Percentiles rank a stretch among this genome's conserved stretches.
Conservation (phyloP, 35 echinoderm and acorn worm genomes). For the Diadema setosum region DNA sequence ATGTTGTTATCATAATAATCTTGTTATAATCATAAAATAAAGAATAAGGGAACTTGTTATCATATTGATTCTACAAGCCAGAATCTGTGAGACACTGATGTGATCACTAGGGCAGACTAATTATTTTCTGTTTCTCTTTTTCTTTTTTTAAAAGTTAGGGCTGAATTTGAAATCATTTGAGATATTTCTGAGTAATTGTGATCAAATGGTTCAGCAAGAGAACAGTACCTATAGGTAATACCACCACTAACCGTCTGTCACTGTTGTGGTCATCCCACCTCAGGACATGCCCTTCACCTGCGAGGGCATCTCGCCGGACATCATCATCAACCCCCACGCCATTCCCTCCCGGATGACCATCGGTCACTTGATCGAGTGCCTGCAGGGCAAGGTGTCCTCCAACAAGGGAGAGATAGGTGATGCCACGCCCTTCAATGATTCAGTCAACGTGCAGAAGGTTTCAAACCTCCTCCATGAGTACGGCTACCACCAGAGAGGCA, state of each 20-base stretch:
- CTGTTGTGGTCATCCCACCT: not conserved
- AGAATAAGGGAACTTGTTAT: too few relatives aligned
- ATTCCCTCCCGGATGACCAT: conserved; percentile 99
- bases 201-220: too few relatives aligned
- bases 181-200: too few relatives aligned
- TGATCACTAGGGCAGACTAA: too few relatives aligned
- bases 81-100: too few relatives aligned
- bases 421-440: conserved; percentile 95
- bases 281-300: conserved; percentile 98
- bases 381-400: conserved; percentile 94
- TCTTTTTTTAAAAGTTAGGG: too few relatives aligned
- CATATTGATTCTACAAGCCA: too few relatives aligned
- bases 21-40: too few relatives aligned
- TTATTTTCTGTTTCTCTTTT: too few relatives aligned
- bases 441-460: conserved; percentile 97
- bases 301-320: conserved; percentile 92
- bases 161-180: too few relatives aligned
- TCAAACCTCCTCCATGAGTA: conserved; percentile 93
- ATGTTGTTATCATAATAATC: too few relatives aligned
- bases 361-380: conserved; percentile 98
- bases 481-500: conserved; percentile 92
- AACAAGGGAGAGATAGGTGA: conserved; percentile 99
- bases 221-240: too few relatives aligned
- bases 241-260: not conserved
- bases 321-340: conserved; percentile 99